Base-by-base conservation (phyloP, 1,140 invertebrate genomes). In the Heliconius himera region DNA sequence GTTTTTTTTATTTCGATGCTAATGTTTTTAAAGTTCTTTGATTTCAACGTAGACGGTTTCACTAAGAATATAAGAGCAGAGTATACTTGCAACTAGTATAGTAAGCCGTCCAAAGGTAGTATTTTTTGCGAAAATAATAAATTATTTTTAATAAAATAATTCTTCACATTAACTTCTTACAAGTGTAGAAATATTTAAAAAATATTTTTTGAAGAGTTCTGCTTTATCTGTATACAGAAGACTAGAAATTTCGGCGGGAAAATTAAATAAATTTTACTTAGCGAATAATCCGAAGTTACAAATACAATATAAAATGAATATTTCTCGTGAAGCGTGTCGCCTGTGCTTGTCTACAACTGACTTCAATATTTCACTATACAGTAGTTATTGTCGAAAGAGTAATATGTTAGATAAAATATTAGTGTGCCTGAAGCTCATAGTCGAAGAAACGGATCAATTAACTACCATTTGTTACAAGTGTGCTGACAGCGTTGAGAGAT, bases 91-190 rank as follows among this genome's bases (percentile, higher is more conserved):
- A 82, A 81, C 89, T 81, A 82, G 82, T 82, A 80, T 86, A 85
- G 83, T 87, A 84, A 91, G 85, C 91, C 91, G 91, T 93, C 91
- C 91, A 92, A 74, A 85, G 73, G 86, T 90, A 93, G 89, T 89
- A 87, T 91, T 90, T 91, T 89, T 91, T 91, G 88, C 88, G 80
- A 87, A 86, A 76, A 71, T 78, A 72, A 78, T 56, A 80, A 77
- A 60, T 80, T 81, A 66, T 77, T 56, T 51, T 33, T 77, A 77
- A 77, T 74, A 46, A 76, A 76, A 51, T 66, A 77, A 70, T 73
- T 66, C 54, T 76, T 76, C 49, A 73, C 70, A 54, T 72, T 41
- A 74, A 76, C 74, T 80, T 80, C 20, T 46, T 56, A 76, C 46
- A 73, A 80, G 70, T 80, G 79, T 76, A 80, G 78, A 74, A 72